These are phyloP conservation scores for Laticauda laticaudata DNA, from an alignment of 2,113 vertebrate species.

Conservation along the genomic window DNA sequence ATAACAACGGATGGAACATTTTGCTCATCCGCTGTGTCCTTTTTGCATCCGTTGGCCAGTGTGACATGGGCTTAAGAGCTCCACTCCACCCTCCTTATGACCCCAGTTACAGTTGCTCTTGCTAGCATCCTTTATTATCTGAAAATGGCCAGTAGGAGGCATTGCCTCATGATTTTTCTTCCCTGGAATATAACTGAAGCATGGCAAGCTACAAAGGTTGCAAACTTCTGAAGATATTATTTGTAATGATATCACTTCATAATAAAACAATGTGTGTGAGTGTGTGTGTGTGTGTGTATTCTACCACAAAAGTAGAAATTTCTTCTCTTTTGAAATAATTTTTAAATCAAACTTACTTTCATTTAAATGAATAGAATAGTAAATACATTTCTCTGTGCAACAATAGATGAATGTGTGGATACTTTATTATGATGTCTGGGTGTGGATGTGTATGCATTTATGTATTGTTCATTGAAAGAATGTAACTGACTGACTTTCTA, in stretches of 20 bases:
- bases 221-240: background rate
- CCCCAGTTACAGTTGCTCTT: background rate
- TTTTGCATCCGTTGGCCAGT: no score
- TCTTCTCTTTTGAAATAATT: background rate
- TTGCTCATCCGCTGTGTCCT: no score
- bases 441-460: background rate
- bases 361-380: background rate
- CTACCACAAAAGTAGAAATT: background rate
- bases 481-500: background rate
- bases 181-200: background rate
- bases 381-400: background rate
- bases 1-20: no score
- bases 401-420: background rate
- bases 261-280: background rate
- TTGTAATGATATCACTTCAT: background rate
- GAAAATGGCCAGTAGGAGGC: background rate
- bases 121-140: background rate
- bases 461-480: background rate
- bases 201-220: background rate
- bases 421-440: background rate
- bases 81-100: background rate
- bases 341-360: background rate
- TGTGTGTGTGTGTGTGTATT: background rate
- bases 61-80: no score
- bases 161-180: background rate